Evolutionary conservation across 30 jellyfish, hydroid and myxozoan genomes (phyloP), one percentile per base, ranked within the genome.

Genomic region (Nemopilema nomurai): DNA sequence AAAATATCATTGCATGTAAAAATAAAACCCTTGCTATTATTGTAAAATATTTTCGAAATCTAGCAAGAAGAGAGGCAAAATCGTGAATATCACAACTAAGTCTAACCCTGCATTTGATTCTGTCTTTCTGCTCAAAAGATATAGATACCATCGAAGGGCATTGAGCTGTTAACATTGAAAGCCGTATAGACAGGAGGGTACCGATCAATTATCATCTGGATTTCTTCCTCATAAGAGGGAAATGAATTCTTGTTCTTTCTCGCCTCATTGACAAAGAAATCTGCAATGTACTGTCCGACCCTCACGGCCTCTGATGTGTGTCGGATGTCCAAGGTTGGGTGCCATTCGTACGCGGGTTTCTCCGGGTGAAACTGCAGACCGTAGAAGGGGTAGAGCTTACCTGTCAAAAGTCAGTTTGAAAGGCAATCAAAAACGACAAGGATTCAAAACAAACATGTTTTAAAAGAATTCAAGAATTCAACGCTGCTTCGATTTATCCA

Each of bases 321-420:
- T 24, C 50, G 57, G 66, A 92, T 84, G 80, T 82, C 79, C 80
- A 88, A 33, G 21, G 93, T 83, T 19, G 90, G 90, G 66, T 89
- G 89, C 98, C 98, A 92, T 69, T 92, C 98, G 80, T 71, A 92
- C 67, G 89, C 87, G 21, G 88, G 87, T 64, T 92, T 92, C 84
- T 92, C 98, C 0, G 98, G 98, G 80, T 92, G 98, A 62, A 88
- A 92, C 49, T 92, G 98, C n/a, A 88, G 85, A 1, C 98, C 98
- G 68, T 92, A 92, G 82, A 92, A 92, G 31, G 98, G 98, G 41
- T 83, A 89, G 72, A 49, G 67, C 32, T 31, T 66, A 16, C 92
- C 98, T 92, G 70, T 27, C 0, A 75, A 51, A 65, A 65, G 20
- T 31, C 20, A 18, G 51, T 71, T 41, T 28, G 1, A 13, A 29